Conservation (phyloP, 2,113 vertebrate species). For the Willisornis vidua region DNA sequence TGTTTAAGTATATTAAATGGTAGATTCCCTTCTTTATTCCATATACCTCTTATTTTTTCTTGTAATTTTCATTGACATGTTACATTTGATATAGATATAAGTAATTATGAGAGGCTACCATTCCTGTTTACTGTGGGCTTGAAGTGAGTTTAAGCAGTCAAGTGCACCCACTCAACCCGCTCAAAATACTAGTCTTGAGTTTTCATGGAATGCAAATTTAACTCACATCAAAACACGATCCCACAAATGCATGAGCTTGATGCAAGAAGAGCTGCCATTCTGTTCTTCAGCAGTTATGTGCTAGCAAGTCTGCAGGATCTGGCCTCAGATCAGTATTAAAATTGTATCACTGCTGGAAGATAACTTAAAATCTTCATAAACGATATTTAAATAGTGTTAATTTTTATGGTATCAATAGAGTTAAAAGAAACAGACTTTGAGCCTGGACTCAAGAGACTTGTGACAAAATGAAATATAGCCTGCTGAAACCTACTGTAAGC, state of each 20-base stretch:
- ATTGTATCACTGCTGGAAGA: not conserved
- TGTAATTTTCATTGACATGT: not conserved
- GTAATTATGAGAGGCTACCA: not conserved
- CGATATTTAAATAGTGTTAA: not conserved
- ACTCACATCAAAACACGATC: not conserved
- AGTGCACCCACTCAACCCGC: not conserved
- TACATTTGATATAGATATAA: not conserved
- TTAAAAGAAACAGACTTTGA: slow-evolving; percentile 35
- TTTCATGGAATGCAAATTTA: not conserved
- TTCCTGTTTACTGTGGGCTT: not conserved
- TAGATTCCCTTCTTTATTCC: not conserved
- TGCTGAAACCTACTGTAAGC: slow-evolving; percentile 57
- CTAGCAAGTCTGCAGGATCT: not conserved
- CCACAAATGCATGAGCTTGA: not conserved
- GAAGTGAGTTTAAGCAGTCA: not conserved
- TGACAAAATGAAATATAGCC: slow-evolving; percentile 56
- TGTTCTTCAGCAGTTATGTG: not conserved
- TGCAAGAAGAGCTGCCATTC: not conserved
- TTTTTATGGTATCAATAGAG: slow-evolving; percentile 1
- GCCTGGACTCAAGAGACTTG: not conserved
- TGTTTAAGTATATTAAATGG: not conserved
- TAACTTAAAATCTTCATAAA: not conserved
- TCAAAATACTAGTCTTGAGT: not conserved
- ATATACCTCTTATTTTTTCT: not conserved
- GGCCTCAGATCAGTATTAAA: not conserved